These are phyloP conservation scores for Argynnis bischoffii DNA, from an alignment of 2,888 invertebrate genomes.

Conservation along the genomic window DNA sequence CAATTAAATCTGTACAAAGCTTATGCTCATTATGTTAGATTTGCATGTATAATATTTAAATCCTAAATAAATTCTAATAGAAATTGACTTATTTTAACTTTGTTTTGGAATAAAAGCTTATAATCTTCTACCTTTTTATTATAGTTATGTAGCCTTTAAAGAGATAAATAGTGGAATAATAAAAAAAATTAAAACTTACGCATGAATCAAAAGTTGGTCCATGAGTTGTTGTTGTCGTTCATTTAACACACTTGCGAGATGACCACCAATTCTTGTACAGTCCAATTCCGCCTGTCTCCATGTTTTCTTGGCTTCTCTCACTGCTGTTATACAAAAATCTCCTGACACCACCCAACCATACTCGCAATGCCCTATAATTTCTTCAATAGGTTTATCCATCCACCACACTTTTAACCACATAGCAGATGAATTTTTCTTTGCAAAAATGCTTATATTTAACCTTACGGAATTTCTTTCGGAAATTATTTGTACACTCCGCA, in stretches of 20 bases:
- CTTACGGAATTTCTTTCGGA: slow-evolving; percentile 82
- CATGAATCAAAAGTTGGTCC: slow-evolving; percentile 84
- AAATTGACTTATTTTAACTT: neutral
- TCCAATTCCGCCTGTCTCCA: slow-evolving; percentile 87
- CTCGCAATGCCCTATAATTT: slow-evolving; percentile 85
- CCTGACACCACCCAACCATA: slow-evolving; percentile 87
- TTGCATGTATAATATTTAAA: slow-evolving; percentile 2
- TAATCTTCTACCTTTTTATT: neutral
- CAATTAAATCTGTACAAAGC: slow-evolving; percentile 16
- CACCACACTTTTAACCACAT: slow-evolving; percentile 84
- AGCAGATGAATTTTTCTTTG: slow-evolving; percentile 65
- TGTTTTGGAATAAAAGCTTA: neutral
- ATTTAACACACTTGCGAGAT: slow-evolving; percentile 85
- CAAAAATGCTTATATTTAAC: slow-evolving; percentile 70
- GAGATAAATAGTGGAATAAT: neutral
- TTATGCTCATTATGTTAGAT: slow-evolving; percentile 3
- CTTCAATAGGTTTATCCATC: slow-evolving; percentile 83
- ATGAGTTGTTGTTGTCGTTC: slow-evolving; percentile 84
- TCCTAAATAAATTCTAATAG: neutral
- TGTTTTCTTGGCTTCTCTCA: slow-evolving; percentile 80
- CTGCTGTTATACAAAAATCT: slow-evolving; percentile 85
- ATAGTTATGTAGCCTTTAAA: neutral
- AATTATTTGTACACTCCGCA: slow-evolving; percentile 82
- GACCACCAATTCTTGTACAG: slow-evolving; percentile 85
- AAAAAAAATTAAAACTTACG: slow-evolving; percentile 71